Percentiles rank a stretch among this genome's conserved stretches.
Conservation (phyloP, 2,113 vertebrate species). For the Vireo altiloquus region DNA sequence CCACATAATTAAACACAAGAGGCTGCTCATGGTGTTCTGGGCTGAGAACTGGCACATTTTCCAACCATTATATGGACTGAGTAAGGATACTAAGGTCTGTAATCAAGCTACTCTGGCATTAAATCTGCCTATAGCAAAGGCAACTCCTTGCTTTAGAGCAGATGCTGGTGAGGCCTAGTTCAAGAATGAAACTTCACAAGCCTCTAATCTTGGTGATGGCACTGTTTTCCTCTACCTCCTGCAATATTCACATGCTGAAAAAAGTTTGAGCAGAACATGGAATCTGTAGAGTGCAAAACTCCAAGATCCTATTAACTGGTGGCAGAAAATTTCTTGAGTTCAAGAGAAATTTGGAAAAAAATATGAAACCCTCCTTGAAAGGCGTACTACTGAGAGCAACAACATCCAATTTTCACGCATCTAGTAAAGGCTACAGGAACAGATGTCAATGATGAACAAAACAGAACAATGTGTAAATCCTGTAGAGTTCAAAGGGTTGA, state of each 20-base stretch:
- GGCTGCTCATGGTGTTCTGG: neutral
- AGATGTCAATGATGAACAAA: neutral
- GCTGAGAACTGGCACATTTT: neutral
- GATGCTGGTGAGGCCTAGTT: neutral
- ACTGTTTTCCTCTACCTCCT: neutral
- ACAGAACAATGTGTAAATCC: neutral
- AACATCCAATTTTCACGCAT: neutral
- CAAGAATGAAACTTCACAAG: neutral
- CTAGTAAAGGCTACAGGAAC: neutral
- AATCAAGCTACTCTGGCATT: neutral
- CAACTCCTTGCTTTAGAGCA: neutral
- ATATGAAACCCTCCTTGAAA: neutral
- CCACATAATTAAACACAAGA: neutral
- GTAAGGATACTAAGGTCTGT: neutral
- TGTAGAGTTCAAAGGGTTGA: neutral
- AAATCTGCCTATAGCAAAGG: neutral
- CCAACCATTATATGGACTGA: fast-evolving
- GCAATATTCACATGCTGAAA: neutral
- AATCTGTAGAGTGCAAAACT: neutral
- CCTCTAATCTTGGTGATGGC: neutral
- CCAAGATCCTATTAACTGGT: neutral
- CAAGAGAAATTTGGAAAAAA: neutral
- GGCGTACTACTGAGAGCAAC: too few species aligned
- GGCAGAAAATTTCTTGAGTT: neutral
- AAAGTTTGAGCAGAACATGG: neutral